phyloP scores from a whole-genome alignment of 2,113 vertebrate species.

The Acanthochromis polyacanthus region DNA sequence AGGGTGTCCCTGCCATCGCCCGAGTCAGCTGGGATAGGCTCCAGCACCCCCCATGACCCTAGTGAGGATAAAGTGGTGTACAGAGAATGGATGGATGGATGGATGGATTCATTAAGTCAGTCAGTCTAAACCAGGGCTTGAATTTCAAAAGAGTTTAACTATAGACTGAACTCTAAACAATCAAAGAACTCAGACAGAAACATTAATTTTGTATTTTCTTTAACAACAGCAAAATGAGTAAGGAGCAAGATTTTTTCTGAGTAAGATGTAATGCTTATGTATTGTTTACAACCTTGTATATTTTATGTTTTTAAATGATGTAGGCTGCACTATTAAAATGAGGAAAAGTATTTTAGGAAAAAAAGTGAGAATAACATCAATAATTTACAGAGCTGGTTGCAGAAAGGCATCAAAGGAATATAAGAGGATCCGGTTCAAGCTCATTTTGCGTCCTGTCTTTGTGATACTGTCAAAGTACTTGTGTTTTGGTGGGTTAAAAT shows the following conservation, averaged over 20 bases:
- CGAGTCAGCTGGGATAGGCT: too few relatives aligned
- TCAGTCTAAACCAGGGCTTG: too few relatives aligned
- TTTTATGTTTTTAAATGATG: background rate
- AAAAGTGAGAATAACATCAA: background rate
- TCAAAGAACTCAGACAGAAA: background rate
- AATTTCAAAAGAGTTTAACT: too few relatives aligned
- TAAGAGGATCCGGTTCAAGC: background rate
- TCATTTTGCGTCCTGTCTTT: background rate
- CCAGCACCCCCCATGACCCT: too few relatives aligned
- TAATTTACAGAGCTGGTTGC: too few relatives aligned
- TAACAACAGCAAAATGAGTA: background rate
- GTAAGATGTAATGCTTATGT: too few relatives aligned
- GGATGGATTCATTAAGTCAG: too few relatives aligned
- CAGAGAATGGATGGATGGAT: too few relatives aligned
- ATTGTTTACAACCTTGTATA: too few relatives aligned
- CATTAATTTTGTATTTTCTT: background rate
- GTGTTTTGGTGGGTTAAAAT: constrained; percentile 6
- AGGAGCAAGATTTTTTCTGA: background rate
- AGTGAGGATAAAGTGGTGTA: too few relatives aligned
- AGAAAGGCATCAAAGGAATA: background rate
- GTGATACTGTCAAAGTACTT: background rate
- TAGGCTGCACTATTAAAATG: constrained; percentile 1
- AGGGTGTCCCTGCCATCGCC: too few relatives aligned
- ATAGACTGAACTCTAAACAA: background rate
- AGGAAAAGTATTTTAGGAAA: background rate